Conservation (phyloP, 2,113 vertebrate genomes). For the Ascaphus truei region DNA sequence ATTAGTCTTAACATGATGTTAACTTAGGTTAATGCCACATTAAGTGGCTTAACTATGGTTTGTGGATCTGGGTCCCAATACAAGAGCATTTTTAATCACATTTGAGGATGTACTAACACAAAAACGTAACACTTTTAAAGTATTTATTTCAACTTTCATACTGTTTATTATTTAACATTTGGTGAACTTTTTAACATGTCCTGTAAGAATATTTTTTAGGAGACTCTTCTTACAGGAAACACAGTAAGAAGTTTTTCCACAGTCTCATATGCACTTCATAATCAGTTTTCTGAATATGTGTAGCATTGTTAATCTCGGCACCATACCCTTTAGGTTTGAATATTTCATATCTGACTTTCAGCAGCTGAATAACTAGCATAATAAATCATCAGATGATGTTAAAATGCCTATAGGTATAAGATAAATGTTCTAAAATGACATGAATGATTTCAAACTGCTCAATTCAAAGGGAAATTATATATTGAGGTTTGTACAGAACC, state of each 20-base stretch:
- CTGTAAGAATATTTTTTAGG: conserved; percentile 23
- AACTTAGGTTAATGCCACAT: too few species aligned
- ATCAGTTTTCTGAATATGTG: conserved; percentile 30
- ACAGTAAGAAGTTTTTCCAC: conserved; percentile 18
- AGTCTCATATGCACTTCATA: conserved; percentile 31
- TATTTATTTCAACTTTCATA: not conserved
- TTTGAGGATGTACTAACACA: not conserved
- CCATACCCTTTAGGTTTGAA: conserved; percentile 34
- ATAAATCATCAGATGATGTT: conserved; percentile 37
- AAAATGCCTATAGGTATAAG: conserved; percentile 31
- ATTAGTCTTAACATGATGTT: too few species aligned
- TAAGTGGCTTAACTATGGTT: too few species aligned
- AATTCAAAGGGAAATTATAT: conserved; percentile 22
- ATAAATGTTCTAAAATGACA: conserved; percentile 26
- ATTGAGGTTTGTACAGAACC: not conserved
- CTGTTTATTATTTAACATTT: conserved; percentile 9
- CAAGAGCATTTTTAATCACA: not conserved
- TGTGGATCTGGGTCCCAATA: too few species aligned
- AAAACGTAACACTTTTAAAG: not conserved
- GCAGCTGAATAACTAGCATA: conserved; percentile 36
- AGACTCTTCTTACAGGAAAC: conserved; percentile 6
- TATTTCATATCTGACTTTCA: conserved; percentile 38
- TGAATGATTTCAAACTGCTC: conserved; percentile 31
- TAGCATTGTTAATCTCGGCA: conserved; percentile 29
- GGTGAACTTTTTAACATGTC: conserved; percentile 18